Evolutionary conservation across 2,797 vertebrate genomes (phyloP).

Genomic region (Chanos chanos): DNA sequence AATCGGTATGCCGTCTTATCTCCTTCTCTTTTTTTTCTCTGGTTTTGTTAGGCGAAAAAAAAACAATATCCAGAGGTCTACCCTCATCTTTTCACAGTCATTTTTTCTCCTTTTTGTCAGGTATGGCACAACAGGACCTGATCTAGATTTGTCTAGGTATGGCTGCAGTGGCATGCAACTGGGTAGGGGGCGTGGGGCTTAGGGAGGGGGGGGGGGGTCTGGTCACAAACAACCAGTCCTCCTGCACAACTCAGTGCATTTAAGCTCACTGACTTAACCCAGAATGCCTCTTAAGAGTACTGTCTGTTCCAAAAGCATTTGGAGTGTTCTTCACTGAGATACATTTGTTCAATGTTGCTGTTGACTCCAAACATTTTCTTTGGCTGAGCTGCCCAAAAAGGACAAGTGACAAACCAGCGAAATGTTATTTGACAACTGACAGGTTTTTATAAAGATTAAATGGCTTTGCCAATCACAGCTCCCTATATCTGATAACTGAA

Average conservation of each 20-base stretch:
- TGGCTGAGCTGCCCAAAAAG: too few species aligned
- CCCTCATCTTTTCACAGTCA: conserved; percentile 24
- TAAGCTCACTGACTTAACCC: too few species aligned
- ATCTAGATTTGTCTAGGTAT: conserved; percentile 29
- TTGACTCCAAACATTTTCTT: too few species aligned
- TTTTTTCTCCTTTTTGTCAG: conserved; percentile 27
- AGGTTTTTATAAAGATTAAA: too few species aligned
- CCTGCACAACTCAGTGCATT: conserved; percentile 11
- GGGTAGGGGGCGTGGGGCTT: not conserved
- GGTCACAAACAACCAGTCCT: conserved; percentile 8
- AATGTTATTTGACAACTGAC: too few species aligned
- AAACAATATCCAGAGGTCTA: conserved; percentile 38
- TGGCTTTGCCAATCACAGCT: too few species aligned
- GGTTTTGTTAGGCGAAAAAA: conserved; percentile 14
- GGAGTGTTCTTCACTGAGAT: too few species aligned
- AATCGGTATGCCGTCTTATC: not conserved
- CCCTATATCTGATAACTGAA: too few species aligned
- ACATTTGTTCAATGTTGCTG: too few species aligned
- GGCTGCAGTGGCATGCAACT: not conserved
- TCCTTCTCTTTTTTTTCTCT: not conserved
- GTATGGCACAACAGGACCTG: conserved; percentile 17
- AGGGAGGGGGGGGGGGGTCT: not conserved
- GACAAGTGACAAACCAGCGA: too few species aligned
- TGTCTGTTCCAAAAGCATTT: too few species aligned
- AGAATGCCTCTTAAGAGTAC: too few species aligned